Percentiles rank a stretch among this genome's conserved stretches.
phyloP scores from a whole-genome alignment of 2,113 vertebrate species.

The Psittacula cyanocephala region DNA sequence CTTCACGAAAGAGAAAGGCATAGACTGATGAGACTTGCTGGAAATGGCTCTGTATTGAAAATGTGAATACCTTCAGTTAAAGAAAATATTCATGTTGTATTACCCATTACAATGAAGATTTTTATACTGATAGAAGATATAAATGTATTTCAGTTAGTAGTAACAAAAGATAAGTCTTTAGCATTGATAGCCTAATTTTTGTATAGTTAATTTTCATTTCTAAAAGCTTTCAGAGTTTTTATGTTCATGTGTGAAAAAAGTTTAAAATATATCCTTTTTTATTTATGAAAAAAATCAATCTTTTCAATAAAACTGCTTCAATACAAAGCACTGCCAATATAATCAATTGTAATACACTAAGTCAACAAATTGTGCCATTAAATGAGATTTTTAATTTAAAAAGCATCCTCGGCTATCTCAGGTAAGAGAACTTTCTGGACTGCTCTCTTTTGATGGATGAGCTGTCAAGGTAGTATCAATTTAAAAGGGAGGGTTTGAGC shows the following conservation, averaged over 20 bases:
- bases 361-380: not conserved
- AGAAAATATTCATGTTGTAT: not conserved
- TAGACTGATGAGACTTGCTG: constrained; percentile 5
- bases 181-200: constrained; percentile 53
- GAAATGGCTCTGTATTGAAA: not conserved
- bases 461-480: not conserved
- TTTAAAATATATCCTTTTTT: constrained; percentile 66
- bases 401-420: not conserved
- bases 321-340: not conserved
- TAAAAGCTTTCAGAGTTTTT: constrained; percentile 52
- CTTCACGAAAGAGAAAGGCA: constrained; percentile 54
- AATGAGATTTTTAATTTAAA: not conserved
- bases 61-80: constrained; percentile 19
- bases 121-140: constrained; percentile 55
- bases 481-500: not conserved
- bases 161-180: constrained; percentile 51
- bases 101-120: constrained; percentile 6
- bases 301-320: constrained; percentile 68
- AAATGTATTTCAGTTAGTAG: constrained; percentile 54
- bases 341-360: not conserved
- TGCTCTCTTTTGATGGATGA: not conserved
- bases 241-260: constrained; percentile 38
- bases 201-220: constrained; percentile 60
- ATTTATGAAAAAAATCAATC: constrained; percentile 47
- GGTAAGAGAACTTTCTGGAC: not conserved